phyloP scores from a whole-genome alignment of 2,888 invertebrate species.

The Orthosia gracilis region DNA sequence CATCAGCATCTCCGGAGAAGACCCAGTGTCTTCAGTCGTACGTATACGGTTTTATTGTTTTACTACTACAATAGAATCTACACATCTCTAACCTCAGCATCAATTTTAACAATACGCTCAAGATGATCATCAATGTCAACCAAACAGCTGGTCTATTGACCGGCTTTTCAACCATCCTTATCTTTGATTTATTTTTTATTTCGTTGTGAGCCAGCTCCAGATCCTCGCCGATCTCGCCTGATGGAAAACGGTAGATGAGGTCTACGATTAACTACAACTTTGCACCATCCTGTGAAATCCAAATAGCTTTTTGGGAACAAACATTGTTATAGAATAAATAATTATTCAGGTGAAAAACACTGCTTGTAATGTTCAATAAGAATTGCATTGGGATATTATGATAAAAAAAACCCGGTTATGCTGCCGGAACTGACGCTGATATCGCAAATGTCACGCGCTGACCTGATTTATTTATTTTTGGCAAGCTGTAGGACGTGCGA shows the following conservation, averaged over 20 bases:
- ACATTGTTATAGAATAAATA: no score
- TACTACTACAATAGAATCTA: not conserved
- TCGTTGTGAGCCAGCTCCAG: not conserved
- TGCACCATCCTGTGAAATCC: not conserved
- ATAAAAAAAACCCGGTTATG: slow-evolving; percentile 45
- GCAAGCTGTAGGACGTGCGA: not conserved
- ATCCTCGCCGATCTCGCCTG: not conserved
- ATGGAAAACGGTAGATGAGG: not conserved
- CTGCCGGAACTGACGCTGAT: slow-evolving; percentile 50
- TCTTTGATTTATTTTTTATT: not conserved
- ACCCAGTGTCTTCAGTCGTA: slow-evolving; percentile 80
- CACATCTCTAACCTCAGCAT: no score
- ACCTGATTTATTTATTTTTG: slow-evolving; percentile 45
- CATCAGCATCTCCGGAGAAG: slow-evolving; percentile 87
- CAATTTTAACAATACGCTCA: not conserved
- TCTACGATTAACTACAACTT: not conserved
- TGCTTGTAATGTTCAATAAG: not conserved
- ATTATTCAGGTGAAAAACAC: not conserved
- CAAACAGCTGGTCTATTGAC: not conserved
- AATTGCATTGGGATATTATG: slow-evolving; percentile 13
- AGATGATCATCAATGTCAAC: not conserved
- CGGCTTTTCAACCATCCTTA: not conserved
- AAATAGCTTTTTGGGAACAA: no score
- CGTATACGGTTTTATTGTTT: slow-evolving; percentile 66
- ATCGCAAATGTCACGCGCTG: slow-evolving; percentile 33